Evolutionary conservation across 2,888 invertebrate genomes (phyloP), one percentile per base, ranked within the genome.

Genomic region (Gymnocheta viridis): DNA sequence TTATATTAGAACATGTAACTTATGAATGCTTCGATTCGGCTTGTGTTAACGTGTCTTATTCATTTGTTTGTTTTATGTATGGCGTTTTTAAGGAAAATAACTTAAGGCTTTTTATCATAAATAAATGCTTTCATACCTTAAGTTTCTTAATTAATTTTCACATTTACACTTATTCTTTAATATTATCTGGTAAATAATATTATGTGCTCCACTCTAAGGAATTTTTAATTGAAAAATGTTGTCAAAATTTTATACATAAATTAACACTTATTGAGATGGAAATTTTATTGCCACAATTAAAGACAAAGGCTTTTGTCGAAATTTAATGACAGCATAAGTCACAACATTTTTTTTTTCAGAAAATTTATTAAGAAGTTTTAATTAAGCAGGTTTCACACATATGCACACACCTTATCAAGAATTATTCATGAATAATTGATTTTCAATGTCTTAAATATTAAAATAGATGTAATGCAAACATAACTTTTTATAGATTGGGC

Each of bases 81-180:
- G 19, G 2, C 2, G 4, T 35, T 24, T 22, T 54, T 4, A 12
- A 14, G 47, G 14, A 67, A 67, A 67, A 56, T 27, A 58, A 24
- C 66, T 76, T 56, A 47, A 67, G 76, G 66, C 66, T 12, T 76
- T 66, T 41, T 35, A 4, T 7, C 35, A 60, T 35, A 72, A 72
- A 49, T 27, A 72, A 58, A 24, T 44, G 24, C 17, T 73, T 24
- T 29, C 35, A 9, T 60, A 9, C 7, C 19, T 27, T 49, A 73
- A 73, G 38, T 38, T 73, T 24, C 22, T 38, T 27, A 62, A 27
- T 51, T 38, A 19, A 24, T 60, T 60, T 35, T 35, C 17, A 72
- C 2, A 35, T 72, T 35, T 12, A 32, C 7, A 9, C 17, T 4
- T 35, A 29, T 35, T 2, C 32, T 17, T 64, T 41, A 17, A 44